Evolutionary conservation across 2,797 vertebrate genomes (phyloP), one percentile per base, ranked within the genome.

Genomic region (Muraenolepis orangiensis): DNA sequence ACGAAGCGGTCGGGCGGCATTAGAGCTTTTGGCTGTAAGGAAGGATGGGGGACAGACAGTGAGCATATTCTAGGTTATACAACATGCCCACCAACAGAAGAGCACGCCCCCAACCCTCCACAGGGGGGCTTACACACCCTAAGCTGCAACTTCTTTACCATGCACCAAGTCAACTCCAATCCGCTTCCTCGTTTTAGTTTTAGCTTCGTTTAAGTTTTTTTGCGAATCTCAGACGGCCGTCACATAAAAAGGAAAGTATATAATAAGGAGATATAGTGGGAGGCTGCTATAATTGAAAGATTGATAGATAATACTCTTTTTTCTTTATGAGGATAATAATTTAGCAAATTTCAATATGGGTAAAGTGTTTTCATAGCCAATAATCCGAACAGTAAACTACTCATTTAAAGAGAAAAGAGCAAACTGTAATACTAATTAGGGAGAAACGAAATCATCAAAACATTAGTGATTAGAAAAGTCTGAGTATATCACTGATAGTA

Each of bases 1-100:
- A 93, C 94, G 94, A 91, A 96, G 95, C 94, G 94, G 95, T 95
- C 94, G 95, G 95, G 94, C 94, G 91, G 95, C 95, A 93, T 95
- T 96, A 95, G 95, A 95, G 94, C 95, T 96, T 96, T 95, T 95
- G 92, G 95, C 95, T 96, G 95, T 96, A 96, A 96, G 94, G 95
- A 96, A 96, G 95, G 95, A 95, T 95, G 93, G 18, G 93, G 94
- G 95, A 96, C 94, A 95, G 91, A 96, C 94, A 95, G 94, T 96
- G 95, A 96, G 95, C 95, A 95, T 95, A 95, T 92, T n/a, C n/a
- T n/a, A n/a, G n/a, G n/a, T n/a, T n/a, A n/a, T n/a, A n/a, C n/a
- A n/a, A 93, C 95, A 95, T 95, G 95, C 95, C 94, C 95, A 94
- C 95, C 93, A 93, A 95, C 87, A 91, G 42, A 91, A 92, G 92